Base-by-base conservation (phyloP, 2,113 vertebrate species). In the Clupea harengus region DNA sequence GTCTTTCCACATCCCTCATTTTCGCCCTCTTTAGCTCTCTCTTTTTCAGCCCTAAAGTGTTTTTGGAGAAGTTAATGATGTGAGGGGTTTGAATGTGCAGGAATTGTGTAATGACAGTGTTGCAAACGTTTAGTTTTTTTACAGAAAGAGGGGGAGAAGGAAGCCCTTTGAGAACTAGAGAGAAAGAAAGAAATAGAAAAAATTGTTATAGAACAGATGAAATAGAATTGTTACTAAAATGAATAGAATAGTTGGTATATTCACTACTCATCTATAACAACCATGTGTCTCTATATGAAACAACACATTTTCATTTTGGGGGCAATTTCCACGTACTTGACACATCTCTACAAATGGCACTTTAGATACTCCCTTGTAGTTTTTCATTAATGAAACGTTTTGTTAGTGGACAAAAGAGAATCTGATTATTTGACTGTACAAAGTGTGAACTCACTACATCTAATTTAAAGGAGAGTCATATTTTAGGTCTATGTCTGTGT, bases 81-180 rank as follows among this genome's bases (percentile, higher is more conserved):
- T 15, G n/a, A 72, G 25, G 64, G n/a, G n/a, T 15, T 72, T 32
- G 64, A 72, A 32, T 28, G n/a, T 72, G 28, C 11, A 28, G 11
- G 64, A 32, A 64, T 88, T 86, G 82, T 67, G 82, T 50, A 88
- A 84, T 49, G 52, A 47, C 57, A 47, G 22, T 54, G 45, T 81
- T 25, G 78, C 54, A 84, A 85, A 32, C 82, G 54, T 57, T 18
- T 44, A 8, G 64, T 57, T 20, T 11, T 9, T 64, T 82, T 60
- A 44, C 80, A 50, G 18, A 44, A 32, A 52, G 39, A 60, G 49
- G 46, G 22, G 18, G 20, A 18, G 39, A 20, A 49, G 78, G 1
- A 32, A 3, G 11, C 1, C 47, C 13, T 49, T 11, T 11, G 47
- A 49, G 47, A 49, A 49, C 6, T 17, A 49, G 67, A 64, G 25